Evolutionary conservation across 2,113 vertebrate genomes (phyloP).

Genomic region (Orientallactaga bullata): DNA sequence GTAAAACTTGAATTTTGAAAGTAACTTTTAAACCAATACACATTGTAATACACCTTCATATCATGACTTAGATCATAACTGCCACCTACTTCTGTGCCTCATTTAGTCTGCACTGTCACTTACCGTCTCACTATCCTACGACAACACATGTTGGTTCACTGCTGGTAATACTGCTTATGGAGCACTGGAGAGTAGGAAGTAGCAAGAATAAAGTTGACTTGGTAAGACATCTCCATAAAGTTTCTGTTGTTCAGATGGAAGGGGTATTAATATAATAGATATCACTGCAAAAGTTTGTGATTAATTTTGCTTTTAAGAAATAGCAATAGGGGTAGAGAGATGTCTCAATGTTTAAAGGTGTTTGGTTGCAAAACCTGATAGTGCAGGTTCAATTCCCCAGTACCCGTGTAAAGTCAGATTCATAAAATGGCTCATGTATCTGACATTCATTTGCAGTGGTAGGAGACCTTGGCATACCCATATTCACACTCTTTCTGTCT

Average conservation of each 20-base stretch:
- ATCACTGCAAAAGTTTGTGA: not conserved
- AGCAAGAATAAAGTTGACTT: not conserved
- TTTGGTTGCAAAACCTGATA: too few relatives aligned
- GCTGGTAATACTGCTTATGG: constrained; percentile 10
- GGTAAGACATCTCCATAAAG: not conserved
- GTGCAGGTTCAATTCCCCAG: too few relatives aligned
- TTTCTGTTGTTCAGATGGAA: not conserved
- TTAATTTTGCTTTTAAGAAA: constrained; percentile 9
- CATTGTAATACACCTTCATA: not conserved
- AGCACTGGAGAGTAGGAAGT: not conserved
- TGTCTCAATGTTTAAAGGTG: too few relatives aligned
- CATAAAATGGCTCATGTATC: too few relatives aligned
- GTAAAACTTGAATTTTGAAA: constrained; percentile 31
- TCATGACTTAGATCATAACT: not conserved
- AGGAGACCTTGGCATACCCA: too few relatives aligned
- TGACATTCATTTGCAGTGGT: too few relatives aligned
- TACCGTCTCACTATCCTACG: not conserved
- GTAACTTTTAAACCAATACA: constrained; percentile 32
- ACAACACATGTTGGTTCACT: not conserved
- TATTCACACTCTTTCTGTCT: too few relatives aligned
- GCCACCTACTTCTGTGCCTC: not conserved
- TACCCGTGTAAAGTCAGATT: too few relatives aligned
- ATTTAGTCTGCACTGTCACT: not conserved
- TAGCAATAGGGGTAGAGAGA: not conserved
- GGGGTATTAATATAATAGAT: not conserved